A percentile compares a stretch with the other conserved stretches of the same genome.
Conservation (phyloP, 2,888 invertebrate genomes). For the Agrilus mali region DNA sequence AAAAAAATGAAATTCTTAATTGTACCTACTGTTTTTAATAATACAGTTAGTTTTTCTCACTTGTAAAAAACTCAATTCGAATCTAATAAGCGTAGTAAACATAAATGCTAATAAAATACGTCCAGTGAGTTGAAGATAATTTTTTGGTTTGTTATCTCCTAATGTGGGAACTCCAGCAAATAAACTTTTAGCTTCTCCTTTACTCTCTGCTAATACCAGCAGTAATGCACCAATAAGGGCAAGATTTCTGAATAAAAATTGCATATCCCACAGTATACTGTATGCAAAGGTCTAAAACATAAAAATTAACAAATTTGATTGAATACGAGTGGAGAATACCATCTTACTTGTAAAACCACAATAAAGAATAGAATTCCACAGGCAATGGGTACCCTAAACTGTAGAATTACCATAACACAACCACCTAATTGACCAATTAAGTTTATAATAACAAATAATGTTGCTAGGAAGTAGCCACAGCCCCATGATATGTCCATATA, state of each 20-base stretch:
- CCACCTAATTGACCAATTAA: conserved; percentile 92
- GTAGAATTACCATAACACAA: conserved; percentile 88
- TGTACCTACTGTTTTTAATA: background rate
- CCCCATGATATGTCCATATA: conserved; percentile 98
- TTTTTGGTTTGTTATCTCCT: conserved; percentile 94
- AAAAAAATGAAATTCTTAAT: conserved; percentile 8
- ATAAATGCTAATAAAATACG: conserved; percentile 93
- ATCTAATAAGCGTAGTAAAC: conserved; percentile 92
- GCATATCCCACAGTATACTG: conserved; percentile 96
- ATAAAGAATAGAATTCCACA: conserved; percentile 90
- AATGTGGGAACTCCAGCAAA: conserved; percentile 91
- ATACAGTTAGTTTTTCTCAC: conserved; percentile 33
- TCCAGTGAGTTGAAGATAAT: conserved; percentile 91
- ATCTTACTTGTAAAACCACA: conserved; percentile 80
- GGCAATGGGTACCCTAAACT: conserved; percentile 83
- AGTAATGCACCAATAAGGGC: conserved; percentile 95
- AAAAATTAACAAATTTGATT: conserved; percentile 9
- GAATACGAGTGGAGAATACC: background rate
- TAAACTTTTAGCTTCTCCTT: conserved; percentile 83
- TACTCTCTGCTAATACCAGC: conserved; percentile 89
- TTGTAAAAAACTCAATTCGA: conserved; percentile 83
- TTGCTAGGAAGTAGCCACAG: conserved; percentile 88
- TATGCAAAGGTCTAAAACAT: conserved; percentile 73
- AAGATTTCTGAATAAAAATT: conserved; percentile 90
- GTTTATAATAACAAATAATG: conserved; percentile 90